Percentiles rank a stretch among this genome's conserved stretches.
Conservation (phyloP, 2,888 invertebrate genomes). For the Tachina fera region DNA sequence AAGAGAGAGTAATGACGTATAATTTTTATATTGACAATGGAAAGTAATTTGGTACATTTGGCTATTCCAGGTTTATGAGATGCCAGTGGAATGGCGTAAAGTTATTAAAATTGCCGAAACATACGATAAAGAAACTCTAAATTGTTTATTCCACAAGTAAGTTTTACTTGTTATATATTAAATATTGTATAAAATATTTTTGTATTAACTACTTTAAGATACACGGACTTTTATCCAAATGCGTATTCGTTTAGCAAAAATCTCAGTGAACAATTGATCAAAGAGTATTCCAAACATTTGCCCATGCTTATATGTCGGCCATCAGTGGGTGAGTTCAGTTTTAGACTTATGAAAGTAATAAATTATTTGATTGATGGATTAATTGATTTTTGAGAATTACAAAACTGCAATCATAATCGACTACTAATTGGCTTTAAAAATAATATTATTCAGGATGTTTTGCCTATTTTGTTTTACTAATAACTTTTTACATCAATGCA, state of each 20-base stretch:
- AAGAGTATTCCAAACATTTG: slow-evolving; percentile 86
- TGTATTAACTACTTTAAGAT: slow-evolving; percentile 80
- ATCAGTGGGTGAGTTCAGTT: slow-evolving; percentile 82
- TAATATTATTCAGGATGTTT: no score
- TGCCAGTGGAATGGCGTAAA: slow-evolving; percentile 87
- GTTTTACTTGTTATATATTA: background rate
- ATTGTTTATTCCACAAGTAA: slow-evolving; percentile 63
- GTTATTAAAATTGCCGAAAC: slow-evolving; percentile 87
- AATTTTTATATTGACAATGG: no score
- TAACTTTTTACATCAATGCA: no score
- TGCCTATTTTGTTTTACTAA: no score
- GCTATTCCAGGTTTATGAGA: slow-evolving; percentile 77
- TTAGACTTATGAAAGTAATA: no score
- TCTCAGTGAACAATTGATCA: slow-evolving; percentile 90
- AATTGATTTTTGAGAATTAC: no score
- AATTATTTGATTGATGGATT: no score
- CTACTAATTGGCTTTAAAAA: no score
- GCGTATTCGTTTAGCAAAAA: slow-evolving; percentile 95
- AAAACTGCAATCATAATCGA: no score
- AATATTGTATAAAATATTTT: background rate
- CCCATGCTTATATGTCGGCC: slow-evolving; percentile 91
- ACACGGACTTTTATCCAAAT: slow-evolving; percentile 88
- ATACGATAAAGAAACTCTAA: slow-evolving; percentile 83
- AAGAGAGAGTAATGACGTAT: slow-evolving; percentile 84
- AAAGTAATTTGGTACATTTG: no score